Evolutionary conservation across 2,113 vertebrate genomes (phyloP).

Genomic region (Poicephalus gulielmi): DNA sequence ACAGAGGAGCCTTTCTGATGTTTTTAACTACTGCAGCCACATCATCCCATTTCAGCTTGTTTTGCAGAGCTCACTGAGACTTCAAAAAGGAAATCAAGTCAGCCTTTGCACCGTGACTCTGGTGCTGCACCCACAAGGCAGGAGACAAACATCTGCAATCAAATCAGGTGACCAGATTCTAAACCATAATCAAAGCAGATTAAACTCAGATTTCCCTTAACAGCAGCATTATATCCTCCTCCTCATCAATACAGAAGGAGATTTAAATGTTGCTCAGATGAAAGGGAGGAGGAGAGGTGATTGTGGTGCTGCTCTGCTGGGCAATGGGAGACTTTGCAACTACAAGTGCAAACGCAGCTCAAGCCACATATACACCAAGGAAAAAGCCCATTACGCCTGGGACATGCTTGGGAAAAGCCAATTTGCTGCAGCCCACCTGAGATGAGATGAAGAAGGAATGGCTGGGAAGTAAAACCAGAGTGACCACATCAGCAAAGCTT

Average conservation of each 20-base stretch:
- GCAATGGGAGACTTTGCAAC: neutral
- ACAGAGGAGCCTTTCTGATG: neutral
- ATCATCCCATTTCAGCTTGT: neutral
- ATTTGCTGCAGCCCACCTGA: neutral
- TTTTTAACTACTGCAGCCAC: neutral
- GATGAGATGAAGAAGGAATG: neutral
- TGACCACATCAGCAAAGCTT: neutral
- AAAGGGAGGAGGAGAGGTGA: neutral
- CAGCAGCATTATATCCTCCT: neutral
- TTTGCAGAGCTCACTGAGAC: neutral
- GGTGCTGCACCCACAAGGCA: accelerated
- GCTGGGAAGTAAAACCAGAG: neutral
- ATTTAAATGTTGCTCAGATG: neutral
- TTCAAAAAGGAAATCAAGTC: neutral
- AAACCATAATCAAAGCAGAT: neutral
- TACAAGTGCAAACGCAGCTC: neutral
- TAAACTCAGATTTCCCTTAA: neutral
- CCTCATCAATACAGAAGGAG: neutral
- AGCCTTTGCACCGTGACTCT: neutral
- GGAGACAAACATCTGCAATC: neutral
- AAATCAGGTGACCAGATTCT: neutral
- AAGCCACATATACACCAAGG: neutral
- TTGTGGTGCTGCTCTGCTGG: accelerated
- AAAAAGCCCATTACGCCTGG: neutral
- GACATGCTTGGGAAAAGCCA: neutral